A percentile compares a stretch with the other conserved stretches of the same genome.
These are phyloP conservation scores for Heterodera schachtii DNA, from an alignment of 1,140 invertebrate genomes.

Conservation along the genomic window DNA sequence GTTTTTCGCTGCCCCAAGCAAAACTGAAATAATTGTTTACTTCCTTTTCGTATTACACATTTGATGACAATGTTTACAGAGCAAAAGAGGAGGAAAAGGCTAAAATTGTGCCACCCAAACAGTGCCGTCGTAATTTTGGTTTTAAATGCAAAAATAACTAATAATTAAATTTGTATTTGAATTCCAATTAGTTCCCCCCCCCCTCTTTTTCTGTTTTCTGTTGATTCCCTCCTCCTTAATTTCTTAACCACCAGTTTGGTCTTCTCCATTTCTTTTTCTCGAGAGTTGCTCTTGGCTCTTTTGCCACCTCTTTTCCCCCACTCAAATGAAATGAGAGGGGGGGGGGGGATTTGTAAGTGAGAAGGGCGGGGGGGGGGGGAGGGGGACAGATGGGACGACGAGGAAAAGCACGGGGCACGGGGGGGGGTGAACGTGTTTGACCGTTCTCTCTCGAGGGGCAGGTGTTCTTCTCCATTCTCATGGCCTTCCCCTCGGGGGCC, in stretches of 20 bases:
- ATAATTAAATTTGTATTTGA: no score
- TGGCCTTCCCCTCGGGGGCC: not conserved
- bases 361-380: not conserved
- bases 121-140: no score
- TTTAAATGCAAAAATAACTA: no score
- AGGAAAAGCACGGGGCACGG: not conserved
- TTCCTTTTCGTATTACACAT: no score
- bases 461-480: constrained; percentile 1
- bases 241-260: no score
- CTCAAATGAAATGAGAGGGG: not conserved
- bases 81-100: no score
- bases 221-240: no score
- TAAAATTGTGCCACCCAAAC: no score
- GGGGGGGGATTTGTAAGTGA: constrained; percentile 32
- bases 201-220: constrained; percentile 5
- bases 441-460: constrained; percentile 8
- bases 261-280: not conserved
- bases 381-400: not conserved
- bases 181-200: no score
- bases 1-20: no score
- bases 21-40: no score
- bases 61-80: no score
- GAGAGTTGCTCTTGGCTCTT: constrained; percentile 9
- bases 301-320: not conserved
- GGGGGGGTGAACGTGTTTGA: constrained; percentile 11